Evolutionary conservation across 2,797 vertebrate species (phyloP).

Genomic region (Astyanax mexicanus): DNA sequence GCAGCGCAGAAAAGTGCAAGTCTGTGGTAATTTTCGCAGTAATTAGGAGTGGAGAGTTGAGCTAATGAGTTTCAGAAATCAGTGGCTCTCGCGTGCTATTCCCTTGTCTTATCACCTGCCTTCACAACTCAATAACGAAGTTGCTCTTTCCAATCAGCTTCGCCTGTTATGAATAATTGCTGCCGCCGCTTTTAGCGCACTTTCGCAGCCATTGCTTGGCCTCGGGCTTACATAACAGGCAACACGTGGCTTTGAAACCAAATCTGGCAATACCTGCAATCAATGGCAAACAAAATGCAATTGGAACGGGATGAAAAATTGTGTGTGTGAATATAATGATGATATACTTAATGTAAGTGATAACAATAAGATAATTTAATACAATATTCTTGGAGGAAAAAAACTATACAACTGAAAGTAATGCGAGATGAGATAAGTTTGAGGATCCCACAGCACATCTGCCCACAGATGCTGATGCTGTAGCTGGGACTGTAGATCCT

Average conservation of each 20-base stretch:
- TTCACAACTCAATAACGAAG: slow-evolving; percentile 80
- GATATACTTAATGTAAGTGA: too few relatives aligned
- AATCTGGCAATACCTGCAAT: background rate
- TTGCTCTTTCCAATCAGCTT: slow-evolving; percentile 79
- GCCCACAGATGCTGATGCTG: too few relatives aligned
- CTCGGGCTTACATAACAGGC: slow-evolving; percentile 23
- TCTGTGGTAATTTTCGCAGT: slow-evolving; percentile 65
- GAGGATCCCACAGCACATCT: too few relatives aligned
- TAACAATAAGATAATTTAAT: too few relatives aligned
- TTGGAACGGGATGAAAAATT: too few relatives aligned
- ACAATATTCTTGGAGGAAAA: too few relatives aligned
- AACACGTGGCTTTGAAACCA: background rate
- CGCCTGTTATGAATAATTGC: slow-evolving; percentile 77
- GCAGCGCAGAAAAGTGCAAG: slow-evolving; percentile 51
- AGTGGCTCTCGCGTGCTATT: slow-evolving; percentile 68
- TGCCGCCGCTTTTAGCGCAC: slow-evolving; percentile 64
- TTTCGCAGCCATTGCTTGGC: slow-evolving; percentile 18
- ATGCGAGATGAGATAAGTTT: too few relatives aligned
- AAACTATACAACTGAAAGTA: too few relatives aligned
- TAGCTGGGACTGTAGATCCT: too few relatives aligned
- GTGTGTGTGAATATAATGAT: too few relatives aligned
- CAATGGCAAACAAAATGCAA: too few relatives aligned
- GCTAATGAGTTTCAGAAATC: slow-evolving; percentile 79
- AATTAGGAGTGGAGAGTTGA: slow-evolving; percentile 70
- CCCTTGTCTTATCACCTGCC: slow-evolving; percentile 79